Base-by-base conservation (phyloP, 2,888 invertebrate genomes). In the Hypolimnas misippus region DNA sequence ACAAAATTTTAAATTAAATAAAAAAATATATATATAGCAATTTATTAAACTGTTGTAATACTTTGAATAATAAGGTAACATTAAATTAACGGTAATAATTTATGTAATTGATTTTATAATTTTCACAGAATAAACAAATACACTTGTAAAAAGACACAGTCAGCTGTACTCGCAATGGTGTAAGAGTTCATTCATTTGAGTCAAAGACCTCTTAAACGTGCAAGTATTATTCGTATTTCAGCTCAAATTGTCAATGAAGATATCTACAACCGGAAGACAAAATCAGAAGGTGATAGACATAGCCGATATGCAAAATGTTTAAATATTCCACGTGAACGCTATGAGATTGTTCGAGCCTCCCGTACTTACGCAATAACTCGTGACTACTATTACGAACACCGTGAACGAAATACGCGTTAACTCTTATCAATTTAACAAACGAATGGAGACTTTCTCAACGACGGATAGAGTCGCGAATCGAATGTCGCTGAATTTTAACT, bases 361-460 rank as follows among this genome's bases (percentile, higher is more conserved):
- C 58, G 69, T 69, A 72, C 81, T 91, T 91, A 89, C 89, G 89
- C 78, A 92, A 92, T 81, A 84, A 81, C 91, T 89, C 91, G 91
- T 92, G 91, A 92, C 87, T 90, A 83, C 83, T 82, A 83, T 88
- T 86, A 87, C 79, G 70, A 78, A 71, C 74, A 72, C 67, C 75
- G 78, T 75, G 70, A 74, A 75, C 75, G 78, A 78, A 76, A 81
- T 85, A 86, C 77, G 86, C 77, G 71, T 72, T 72, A 91, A 81
- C 75, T 81, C 67, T 68, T 74, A 71, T 71, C 67, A 63, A 62
- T 66, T 65, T 65, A 63, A 67, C 72, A 71, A 71, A 74, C 73
- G 56, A 83, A 80, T 75, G 53, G 70, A 66, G 65, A 74, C 79
- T 76, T 83, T 61, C n/a, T 12, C 12, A 14, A 1, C 54, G 66